A percentile compares a stretch with the other conserved stretches of the same genome.
Evolutionary conservation across 2,888 invertebrate species (phyloP).

Genomic region (Brachypterus glaber): DNA sequence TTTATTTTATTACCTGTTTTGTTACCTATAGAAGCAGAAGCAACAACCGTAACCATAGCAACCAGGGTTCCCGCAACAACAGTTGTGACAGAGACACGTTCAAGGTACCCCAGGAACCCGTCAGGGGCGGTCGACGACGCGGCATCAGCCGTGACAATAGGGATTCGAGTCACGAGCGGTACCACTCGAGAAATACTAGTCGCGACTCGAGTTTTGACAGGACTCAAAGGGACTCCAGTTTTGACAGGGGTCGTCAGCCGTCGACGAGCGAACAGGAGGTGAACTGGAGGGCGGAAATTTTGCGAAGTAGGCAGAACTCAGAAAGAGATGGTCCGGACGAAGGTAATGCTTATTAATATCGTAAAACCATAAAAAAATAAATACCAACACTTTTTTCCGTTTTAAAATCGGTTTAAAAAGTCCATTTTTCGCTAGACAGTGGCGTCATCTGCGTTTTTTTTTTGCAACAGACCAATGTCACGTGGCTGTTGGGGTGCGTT

Average conservation of each 20-base stretch:
- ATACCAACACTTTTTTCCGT: too few relatives aligned
- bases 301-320: conserved; percentile 29
- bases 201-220: conserved; percentile 38
- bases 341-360: too few relatives aligned
- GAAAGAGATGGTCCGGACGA: conserved; percentile 21
- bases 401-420: too few relatives aligned
- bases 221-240: conserved; percentile 29
- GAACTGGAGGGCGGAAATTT: conserved; percentile 39
- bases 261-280: conserved; percentile 30
- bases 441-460: too few relatives aligned
- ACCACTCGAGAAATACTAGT: conserved; percentile 23
- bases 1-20: conserved; percentile 25
- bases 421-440: too few relatives aligned
- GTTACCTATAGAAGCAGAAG: conserved; percentile 29
- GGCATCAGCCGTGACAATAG: conserved; percentile 29
- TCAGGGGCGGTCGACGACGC: conserved; percentile 18
- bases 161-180: conserved; percentile 34
- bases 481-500: too few relatives aligned
- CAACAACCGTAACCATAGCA: conserved; percentile 28
- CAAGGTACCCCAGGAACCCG: conserved; percentile 31
- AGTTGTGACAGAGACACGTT: conserved; percentile 28
- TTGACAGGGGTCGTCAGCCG: conserved; percentile 37
- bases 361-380: too few relatives aligned
- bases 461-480: too few relatives aligned
- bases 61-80: conserved; percentile 21